These are phyloP conservation scores for Enteromius afrohamiltoni DNA, from an alignment of 2,797 vertebrate species.

Conservation along the genomic window DNA sequence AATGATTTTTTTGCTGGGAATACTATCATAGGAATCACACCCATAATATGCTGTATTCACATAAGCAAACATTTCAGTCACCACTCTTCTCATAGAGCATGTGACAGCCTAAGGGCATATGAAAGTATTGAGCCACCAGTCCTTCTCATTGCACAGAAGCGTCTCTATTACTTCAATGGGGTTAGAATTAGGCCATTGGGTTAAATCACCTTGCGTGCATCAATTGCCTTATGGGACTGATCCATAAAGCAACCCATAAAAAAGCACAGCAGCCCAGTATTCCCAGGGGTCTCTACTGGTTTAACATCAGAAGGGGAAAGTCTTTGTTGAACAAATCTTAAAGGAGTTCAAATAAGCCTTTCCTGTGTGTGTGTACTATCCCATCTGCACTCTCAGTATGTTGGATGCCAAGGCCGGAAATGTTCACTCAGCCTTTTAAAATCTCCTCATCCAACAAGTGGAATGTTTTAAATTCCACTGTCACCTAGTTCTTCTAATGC, in stretches of 20 bases:
- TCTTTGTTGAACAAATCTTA: conserved; percentile 30
- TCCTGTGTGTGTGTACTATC: conserved; percentile 17
- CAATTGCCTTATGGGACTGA: conserved; percentile 42
- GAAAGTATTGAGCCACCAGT: conserved; percentile 28
- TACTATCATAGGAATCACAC: background rate
- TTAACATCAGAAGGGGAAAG: conserved; percentile 23
- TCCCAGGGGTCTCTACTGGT: conserved; percentile 37
- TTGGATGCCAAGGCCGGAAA: conserved; percentile 64
- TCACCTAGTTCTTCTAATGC: conserved; percentile 70
- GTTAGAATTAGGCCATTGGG: conserved; percentile 41
- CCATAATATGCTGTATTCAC: conserved; percentile 3
- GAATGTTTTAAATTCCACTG: conserved; percentile 74
- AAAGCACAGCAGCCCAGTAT: conserved; percentile 16
- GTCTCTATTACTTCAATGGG: conserved; percentile 46
- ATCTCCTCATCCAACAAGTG: conserved; percentile 68
- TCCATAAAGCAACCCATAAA: conserved; percentile 38
- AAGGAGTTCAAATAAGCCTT: conserved; percentile 11
- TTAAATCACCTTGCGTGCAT: conserved; percentile 50
- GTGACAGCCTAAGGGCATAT: conserved; percentile 13
- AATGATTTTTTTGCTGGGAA: background rate
- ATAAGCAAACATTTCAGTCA: background rate
- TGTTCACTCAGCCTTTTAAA: conserved; percentile 62
- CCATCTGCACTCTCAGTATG: conserved; percentile 43
- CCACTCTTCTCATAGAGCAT: conserved; percentile 1
- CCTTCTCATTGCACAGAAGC: conserved; percentile 26